Evolutionary conservation across 2,113 vertebrate genomes (phyloP).

Genomic region (Mungos mungo): DNA sequence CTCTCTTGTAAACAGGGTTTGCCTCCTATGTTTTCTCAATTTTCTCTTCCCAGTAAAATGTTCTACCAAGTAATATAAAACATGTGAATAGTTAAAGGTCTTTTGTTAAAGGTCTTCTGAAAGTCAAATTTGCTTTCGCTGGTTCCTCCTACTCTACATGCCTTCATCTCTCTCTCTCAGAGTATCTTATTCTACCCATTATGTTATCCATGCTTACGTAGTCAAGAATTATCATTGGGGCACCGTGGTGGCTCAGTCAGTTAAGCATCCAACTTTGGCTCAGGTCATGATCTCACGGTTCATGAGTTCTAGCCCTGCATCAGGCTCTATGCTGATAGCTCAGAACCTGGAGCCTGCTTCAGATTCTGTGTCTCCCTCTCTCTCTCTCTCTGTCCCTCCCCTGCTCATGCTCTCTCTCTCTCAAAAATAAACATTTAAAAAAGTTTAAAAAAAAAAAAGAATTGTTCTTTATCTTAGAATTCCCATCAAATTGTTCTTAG

Average conservation of each 20-base stretch:
- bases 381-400: too few species aligned
- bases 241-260: too few species aligned
- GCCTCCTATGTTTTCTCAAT: not conserved
- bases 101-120: not conserved
- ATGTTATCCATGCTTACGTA: not conserved
- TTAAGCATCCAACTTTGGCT: too few species aligned
- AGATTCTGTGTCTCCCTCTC: too few species aligned
- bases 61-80: not conserved
- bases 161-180: not conserved
- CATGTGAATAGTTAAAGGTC: not conserved
- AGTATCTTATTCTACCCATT: not conserved
- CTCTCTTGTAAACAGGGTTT: not conserved
- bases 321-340: too few species aligned
- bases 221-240: not conserved
- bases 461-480: not conserved
- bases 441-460: not conserved
- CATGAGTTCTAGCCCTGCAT: too few species aligned
- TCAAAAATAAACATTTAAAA: too few species aligned
- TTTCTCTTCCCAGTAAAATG: conserved; percentile 2
- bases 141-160: not conserved
- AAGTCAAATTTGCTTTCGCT: conserved; percentile 2
- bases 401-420: too few species aligned
- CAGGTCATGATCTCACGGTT: too few species aligned
- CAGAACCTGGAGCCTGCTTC: too few species aligned
- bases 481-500: not conserved